A percentile compares a stretch with the other conserved stretches of the same genome.
These are phyloP conservation scores for Euclidia mi DNA, from an alignment of 2,888 invertebrate genomes.

Conservation along the genomic window DNA sequence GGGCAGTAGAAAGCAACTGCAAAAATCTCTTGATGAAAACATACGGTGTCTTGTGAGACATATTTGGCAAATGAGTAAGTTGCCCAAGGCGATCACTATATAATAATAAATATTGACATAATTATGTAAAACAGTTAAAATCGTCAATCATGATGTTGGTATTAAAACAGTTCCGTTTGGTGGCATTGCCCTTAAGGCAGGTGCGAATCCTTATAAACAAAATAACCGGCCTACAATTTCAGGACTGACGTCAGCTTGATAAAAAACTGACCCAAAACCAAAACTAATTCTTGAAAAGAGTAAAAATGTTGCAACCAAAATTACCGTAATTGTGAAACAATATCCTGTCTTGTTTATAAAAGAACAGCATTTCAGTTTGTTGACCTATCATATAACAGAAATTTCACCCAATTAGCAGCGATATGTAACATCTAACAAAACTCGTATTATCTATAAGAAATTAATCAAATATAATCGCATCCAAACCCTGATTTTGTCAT, in stretches of 20 bases:
- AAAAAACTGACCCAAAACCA: too few relatives aligned
- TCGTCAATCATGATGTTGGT: neutral
- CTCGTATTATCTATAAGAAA: slow-evolving; percentile 52
- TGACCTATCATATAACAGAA: slow-evolving; percentile 34
- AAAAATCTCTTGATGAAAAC: too few relatives aligned
- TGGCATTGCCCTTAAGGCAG: slow-evolving; percentile 18
- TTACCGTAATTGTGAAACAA: neutral
- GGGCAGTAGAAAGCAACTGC: too few relatives aligned
- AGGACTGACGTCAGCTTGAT: slow-evolving; percentile 13
- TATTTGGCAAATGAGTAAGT: too few relatives aligned
- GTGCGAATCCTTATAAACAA: slow-evolving; percentile 12
- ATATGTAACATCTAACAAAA: slow-evolving; percentile 36
- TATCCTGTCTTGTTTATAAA: too few relatives aligned
- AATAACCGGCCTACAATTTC: slow-evolving; percentile 7
- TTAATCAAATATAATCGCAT: slow-evolving; percentile 56
- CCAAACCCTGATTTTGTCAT: slow-evolving; percentile 45
- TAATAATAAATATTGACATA: too few relatives aligned
- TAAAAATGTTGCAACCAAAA: neutral
- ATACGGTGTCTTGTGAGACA: too few relatives aligned
- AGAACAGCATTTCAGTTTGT: slow-evolving; percentile 31
- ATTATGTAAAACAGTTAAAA: neutral
- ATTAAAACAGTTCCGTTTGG: slow-evolving; percentile 22
- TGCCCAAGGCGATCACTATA: too few relatives aligned
- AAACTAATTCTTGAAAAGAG: neutral
- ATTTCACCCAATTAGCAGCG: slow-evolving; percentile 29